Percentiles rank a stretch among this genome's conserved stretches.
phyloP scores from a whole-genome alignment of 2,888 invertebrate species.

The Xestia c-nigrum region DNA sequence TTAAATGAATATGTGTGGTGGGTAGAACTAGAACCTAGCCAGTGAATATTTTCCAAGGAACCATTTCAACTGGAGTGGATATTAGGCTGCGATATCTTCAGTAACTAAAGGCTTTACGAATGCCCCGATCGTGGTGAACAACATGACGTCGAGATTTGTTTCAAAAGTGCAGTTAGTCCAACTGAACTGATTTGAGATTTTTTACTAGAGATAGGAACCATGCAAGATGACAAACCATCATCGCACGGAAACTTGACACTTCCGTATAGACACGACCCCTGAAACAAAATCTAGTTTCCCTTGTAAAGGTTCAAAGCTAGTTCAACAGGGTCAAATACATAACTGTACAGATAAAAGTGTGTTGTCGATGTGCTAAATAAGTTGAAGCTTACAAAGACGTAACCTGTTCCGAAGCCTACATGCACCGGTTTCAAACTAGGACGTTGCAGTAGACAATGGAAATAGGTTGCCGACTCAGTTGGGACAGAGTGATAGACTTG shows the following conservation, averaged over 20 bases:
- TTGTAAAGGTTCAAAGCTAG: slow-evolving; percentile 4
- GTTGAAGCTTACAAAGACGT: slow-evolving; percentile 37
- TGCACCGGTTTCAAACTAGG: slow-evolving; percentile 54
- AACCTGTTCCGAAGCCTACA: slow-evolving; percentile 60
- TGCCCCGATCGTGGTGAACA: not conserved
- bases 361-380: slow-evolving; percentile 36
- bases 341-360: slow-evolving; percentile 16
- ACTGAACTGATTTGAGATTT: too few relatives aligned
- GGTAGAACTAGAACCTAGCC: not conserved
- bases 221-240: too few relatives aligned
- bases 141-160: not conserved
- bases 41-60: not conserved
- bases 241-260: not conserved
- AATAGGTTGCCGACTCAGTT: slow-evolving; percentile 55
- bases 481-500: not conserved
- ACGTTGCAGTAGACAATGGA: slow-evolving; percentile 55
- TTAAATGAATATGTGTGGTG: not conserved
- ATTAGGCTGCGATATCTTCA: not conserved
- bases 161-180: not conserved
- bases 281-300: not conserved
- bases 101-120: not conserved
- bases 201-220: not conserved
- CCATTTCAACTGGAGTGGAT: not conserved
- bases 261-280: not conserved
- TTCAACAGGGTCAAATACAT: not conserved